Percentiles rank a stretch among this genome's conserved stretches.
Conservation (phyloP, 2,113 vertebrate species). For the Chaetodon auriga region DNA sequence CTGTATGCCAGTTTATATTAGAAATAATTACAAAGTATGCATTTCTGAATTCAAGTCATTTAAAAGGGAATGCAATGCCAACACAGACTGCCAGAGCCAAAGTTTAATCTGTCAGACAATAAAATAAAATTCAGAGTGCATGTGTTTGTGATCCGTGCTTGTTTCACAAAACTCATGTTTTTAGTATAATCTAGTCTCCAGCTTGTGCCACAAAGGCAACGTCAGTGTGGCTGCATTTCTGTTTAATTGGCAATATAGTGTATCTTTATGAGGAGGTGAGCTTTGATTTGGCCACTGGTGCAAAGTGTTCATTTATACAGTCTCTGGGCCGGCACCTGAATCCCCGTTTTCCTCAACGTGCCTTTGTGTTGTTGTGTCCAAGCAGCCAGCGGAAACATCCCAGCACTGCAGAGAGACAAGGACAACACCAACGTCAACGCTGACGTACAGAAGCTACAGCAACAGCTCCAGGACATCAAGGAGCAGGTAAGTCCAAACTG, state of each 20-base stretch:
- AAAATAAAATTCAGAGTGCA: constrained; percentile 26
- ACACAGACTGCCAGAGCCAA: constrained; percentile 7
- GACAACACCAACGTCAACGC: constrained; percentile 99
- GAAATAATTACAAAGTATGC: constrained; percentile 30
- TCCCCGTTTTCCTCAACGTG: constrained; percentile 20
- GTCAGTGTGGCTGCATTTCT: constrained; percentile 23
- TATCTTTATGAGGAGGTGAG: constrained; percentile 26
- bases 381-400: constrained; percentile 96
- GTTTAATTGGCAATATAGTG: constrained; percentile 39
- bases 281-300: constrained; percentile 12
- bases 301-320: constrained; percentile 7
- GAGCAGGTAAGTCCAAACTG: constrained; percentile 89
- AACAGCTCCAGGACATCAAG: constrained; percentile 99
- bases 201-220: constrained; percentile 16
- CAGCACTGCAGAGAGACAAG: constrained; percentile 96
- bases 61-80: constrained; percentile 14
- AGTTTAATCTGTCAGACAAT: constrained; percentile 26
- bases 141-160: constrained; percentile 42
- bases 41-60: constrained; percentile 32
- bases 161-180: constrained; percentile 29
- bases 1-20: constrained; percentile 31
- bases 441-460: constrained; percentile 97
- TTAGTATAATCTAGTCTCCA: background rate
- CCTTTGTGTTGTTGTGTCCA: constrained; percentile 24
- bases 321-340: constrained; percentile 2